Evolutionary conservation across 2,797 vertebrate species (phyloP).

Genomic region (Gymnodraco acuticeps): DNA sequence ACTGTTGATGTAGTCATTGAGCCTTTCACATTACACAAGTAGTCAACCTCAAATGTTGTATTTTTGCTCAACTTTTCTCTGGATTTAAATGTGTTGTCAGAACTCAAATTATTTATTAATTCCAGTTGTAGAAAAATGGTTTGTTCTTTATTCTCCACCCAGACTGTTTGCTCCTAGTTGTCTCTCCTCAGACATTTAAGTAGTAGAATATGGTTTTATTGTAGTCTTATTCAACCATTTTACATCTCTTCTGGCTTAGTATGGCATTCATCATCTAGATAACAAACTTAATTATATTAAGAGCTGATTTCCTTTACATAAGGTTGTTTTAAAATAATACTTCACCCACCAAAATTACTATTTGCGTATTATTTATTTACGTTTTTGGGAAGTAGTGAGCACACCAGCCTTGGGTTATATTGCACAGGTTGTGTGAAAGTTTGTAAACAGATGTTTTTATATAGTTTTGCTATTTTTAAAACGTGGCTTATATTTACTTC

Average conservation of each 20-base stretch:
- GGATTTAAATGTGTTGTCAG: background rate
- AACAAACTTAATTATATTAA: too few relatives aligned
- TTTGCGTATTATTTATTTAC: too few relatives aligned
- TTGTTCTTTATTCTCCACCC: background rate
- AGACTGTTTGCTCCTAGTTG: too few relatives aligned
- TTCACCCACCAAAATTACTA: too few relatives aligned
- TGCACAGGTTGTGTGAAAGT: too few relatives aligned
- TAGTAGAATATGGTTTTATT: background rate
- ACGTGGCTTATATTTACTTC: too few relatives aligned
- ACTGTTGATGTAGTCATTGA: constrained; percentile 29
- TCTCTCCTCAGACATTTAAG: too few relatives aligned
- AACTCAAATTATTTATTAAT: background rate
- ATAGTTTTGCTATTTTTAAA: too few relatives aligned
- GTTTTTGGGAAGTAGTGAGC: too few relatives aligned
- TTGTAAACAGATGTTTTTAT: too few relatives aligned
- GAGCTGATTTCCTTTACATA: background rate
- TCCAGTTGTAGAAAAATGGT: background rate
- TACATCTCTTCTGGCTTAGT: background rate
- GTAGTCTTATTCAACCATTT: too few relatives aligned
- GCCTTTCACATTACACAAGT: background rate
- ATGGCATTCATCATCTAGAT: background rate
- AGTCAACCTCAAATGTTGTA: background rate
- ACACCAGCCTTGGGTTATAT: too few relatives aligned
- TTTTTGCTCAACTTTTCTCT: background rate
- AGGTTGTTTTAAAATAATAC: background rate